A percentile compares a stretch with the other conserved stretches of the same genome.
Conservation (phyloP, 2,888 invertebrate genomes). For the Melinopterus prodromus region DNA sequence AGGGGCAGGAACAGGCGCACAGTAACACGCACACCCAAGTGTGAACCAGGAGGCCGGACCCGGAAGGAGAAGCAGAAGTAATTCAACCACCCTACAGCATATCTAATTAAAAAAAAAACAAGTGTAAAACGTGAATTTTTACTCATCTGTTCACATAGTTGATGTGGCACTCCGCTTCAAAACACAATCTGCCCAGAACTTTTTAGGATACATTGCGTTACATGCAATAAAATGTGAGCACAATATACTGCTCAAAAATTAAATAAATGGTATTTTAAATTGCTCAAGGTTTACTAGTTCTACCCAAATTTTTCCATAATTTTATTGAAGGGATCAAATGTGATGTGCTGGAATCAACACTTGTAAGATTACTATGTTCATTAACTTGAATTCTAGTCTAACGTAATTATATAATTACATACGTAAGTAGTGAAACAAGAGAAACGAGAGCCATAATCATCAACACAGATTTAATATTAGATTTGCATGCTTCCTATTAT, state of each 20-base stretch:
- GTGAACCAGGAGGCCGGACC: slow-evolving; percentile 61
- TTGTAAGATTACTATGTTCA: too few relatives aligned
- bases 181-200: not conserved
- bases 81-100: slow-evolving; percentile 13
- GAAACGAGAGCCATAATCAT: too few relatives aligned
- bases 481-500: too few relatives aligned
- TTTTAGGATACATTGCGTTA: not conserved
- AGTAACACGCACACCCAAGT: slow-evolving; percentile 89
- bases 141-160: slow-evolving; percentile 14
- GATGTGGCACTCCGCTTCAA: slow-evolving; percentile 6
- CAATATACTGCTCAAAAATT: not conserved
- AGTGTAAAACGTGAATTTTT: slow-evolving; percentile 20
- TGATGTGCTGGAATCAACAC: too few relatives aligned
- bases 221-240: not conserved
- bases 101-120: slow-evolving; percentile 9
- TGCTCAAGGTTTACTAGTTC: not conserved
- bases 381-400: too few relatives aligned
- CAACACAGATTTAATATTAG: too few relatives aligned
- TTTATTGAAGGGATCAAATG: not conserved
- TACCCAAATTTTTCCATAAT: not conserved
- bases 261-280: not conserved
- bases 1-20: slow-evolving; percentile 79
- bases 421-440: too few relatives aligned
- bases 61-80: slow-evolving; percentile 6
- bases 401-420: too few relatives aligned